Evolutionary conservation across 1,140 invertebrate species (phyloP).

Genomic region (Anthonomus grandis): DNA sequence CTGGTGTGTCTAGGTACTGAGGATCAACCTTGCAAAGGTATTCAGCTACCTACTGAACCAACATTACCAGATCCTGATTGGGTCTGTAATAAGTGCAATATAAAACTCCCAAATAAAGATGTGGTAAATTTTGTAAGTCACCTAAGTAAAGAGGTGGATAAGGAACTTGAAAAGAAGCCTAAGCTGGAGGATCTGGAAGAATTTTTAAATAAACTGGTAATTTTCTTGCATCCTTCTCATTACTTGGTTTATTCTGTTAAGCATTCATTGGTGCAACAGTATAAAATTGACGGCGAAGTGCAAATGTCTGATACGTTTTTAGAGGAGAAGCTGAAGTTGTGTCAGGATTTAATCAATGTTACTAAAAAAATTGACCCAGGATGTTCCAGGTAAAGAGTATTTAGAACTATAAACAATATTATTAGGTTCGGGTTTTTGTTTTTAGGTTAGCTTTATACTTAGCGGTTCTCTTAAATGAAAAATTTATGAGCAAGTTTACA

Average conservation of each 20-base stretch:
- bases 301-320: conserved; percentile 49
- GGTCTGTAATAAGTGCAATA: conserved; percentile 61
- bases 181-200: conserved; percentile 53
- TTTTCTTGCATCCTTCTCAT: conserved; percentile 65
- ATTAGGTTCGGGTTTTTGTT: background rate
- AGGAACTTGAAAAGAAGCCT: conserved; percentile 55
- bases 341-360: conserved; percentile 61
- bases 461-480: conserved; percentile 24
- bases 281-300: conserved; percentile 51
- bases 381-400: conserved; percentile 48
- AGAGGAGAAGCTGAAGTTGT: conserved; percentile 62
- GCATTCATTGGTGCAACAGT: conserved; percentile 62
- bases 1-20: conserved; percentile 59
- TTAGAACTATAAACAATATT: background rate
- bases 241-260: conserved; percentile 64
- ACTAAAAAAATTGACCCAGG: conserved; percentile 67
- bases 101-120: conserved; percentile 54
- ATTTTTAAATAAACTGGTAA: conserved; percentile 61
- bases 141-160: conserved; percentile 58
- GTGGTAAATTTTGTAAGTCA: conserved; percentile 58
- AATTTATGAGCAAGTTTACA: conserved; percentile 18
- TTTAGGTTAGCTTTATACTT: conserved; percentile 27
- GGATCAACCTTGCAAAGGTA: conserved; percentile 39
- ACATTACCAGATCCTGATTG: conserved; percentile 57
- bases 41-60: conserved; percentile 59